Percentiles rank a stretch among this genome's conserved stretches.
phyloP scores from a whole-genome alignment of 2,113 vertebrate species.

The Coptodon rendalli region DNA sequence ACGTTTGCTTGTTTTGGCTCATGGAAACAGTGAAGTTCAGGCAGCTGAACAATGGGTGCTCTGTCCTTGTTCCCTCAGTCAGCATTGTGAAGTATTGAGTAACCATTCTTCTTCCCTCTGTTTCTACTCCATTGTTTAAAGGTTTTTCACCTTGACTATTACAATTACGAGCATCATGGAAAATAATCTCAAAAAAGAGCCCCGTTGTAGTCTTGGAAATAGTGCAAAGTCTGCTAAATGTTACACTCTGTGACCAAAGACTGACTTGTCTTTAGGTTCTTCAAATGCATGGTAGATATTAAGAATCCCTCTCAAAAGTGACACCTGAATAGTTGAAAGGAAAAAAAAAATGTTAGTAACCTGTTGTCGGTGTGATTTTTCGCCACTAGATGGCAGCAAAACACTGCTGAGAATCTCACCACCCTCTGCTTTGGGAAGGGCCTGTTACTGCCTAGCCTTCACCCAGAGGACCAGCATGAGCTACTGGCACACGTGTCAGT shows the following conservation, averaged over 20 bases:
- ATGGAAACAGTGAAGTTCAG: neutral
- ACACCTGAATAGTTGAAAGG: neutral
- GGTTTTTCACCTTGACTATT: neutral
- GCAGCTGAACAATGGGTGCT: neutral
- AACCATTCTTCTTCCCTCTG: neutral
- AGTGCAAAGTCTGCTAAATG: neutral
- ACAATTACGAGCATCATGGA: neutral
- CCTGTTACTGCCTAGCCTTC: slow-evolving; percentile 19
- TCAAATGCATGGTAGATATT: neutral
- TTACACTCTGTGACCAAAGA: neutral
- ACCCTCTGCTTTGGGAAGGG: neutral
- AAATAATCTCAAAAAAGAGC: neutral
- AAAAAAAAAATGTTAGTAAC: neutral
- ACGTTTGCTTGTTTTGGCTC: neutral
- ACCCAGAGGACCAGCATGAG: slow-evolving; percentile 44
- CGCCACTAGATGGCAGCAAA: slow-evolving; percentile 56
- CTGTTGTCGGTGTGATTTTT: neutral
- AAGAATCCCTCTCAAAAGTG: neutral
- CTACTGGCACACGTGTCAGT: neutral
- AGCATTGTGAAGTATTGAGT: neutral
- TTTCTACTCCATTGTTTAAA: neutral
- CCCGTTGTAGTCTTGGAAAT: neutral
- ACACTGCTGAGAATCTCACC: neutral
- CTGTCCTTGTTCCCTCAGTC: neutral
- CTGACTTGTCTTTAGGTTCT: neutral